Percentiles rank a stretch among this genome's conserved stretches.
Conservation (phyloP, 2,113 vertebrate species). For the Hucho hucho region DNA sequence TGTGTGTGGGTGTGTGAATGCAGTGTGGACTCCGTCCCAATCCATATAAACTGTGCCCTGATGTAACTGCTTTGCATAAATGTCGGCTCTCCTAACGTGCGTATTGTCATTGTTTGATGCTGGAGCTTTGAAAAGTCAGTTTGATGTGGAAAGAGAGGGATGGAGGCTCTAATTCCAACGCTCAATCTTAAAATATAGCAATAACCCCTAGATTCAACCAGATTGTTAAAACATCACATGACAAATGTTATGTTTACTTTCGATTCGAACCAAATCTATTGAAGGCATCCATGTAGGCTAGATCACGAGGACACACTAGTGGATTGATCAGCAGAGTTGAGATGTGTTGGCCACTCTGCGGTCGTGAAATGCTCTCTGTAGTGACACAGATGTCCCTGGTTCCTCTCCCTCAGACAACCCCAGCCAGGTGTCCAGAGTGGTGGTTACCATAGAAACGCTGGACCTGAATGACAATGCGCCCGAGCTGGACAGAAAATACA, state of each 20-base stretch:
- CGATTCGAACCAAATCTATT: background rate
- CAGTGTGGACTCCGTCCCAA: conserved; percentile 42
- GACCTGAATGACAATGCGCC: conserved; percentile 90
- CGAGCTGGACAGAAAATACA: conserved; percentile 82
- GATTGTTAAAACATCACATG: background rate
- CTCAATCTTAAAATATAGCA: too few species aligned
- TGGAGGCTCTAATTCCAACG: too few species aligned
- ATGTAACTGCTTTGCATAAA: conserved; percentile 46
- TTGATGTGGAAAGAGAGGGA: too few species aligned
- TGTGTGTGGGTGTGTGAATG: conserved; percentile 3
- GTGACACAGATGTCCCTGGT: conserved; percentile 31
- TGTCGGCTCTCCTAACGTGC: background rate
- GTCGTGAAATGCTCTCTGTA: conserved; percentile 16
- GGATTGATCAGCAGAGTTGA: too few species aligned
- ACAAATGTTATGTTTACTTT: conserved; percentile 2
- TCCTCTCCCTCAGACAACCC: conserved; percentile 79
- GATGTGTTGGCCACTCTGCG: background rate
- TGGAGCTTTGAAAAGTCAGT: too few species aligned
- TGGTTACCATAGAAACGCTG: conserved; percentile 82
- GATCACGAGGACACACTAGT: too few species aligned
- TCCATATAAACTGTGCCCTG: conserved; percentile 55
- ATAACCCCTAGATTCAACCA: too few species aligned
- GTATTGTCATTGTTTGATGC: too few species aligned
- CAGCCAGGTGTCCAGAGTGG: conserved; percentile 80
- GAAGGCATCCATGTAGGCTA: too few species aligned